Conservation (phyloP, 2,888 invertebrate species). For the Hypena proboscidalis region DNA sequence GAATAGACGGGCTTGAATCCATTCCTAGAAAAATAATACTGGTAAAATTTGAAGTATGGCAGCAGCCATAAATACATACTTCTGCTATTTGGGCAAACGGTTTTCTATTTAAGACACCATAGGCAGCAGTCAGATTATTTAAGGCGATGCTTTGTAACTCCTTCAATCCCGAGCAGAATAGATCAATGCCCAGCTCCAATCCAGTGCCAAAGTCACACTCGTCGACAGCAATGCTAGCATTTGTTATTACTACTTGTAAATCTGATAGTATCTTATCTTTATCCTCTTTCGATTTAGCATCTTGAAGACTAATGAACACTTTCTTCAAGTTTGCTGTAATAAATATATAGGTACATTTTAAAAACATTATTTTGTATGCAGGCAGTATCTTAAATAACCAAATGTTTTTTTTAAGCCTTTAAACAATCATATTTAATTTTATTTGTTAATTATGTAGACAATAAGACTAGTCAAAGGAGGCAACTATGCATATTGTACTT, state of each 20-base stretch:
- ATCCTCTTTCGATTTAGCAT: slow-evolving; percentile 84
- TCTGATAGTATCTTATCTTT: slow-evolving; percentile 87
- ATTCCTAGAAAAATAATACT: no score
- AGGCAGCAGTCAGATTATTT: slow-evolving; percentile 89
- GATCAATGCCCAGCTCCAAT: slow-evolving; percentile 93
- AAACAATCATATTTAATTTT: no score
- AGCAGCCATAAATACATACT: slow-evolving; percentile 70
- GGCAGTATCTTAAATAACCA: no score
- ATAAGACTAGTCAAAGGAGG: no score
- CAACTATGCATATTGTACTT: no score
- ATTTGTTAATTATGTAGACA: no score
- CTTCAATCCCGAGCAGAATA: slow-evolving; percentile 91
- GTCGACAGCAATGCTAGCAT: slow-evolving; percentile 95
- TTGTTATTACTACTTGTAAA: slow-evolving; percentile 92
- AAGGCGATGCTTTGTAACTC: slow-evolving; percentile 88
- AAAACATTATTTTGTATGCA: no score
- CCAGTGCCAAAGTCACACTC: slow-evolving; percentile 98
- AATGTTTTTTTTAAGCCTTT: no score
- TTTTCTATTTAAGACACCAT: slow-evolving; percentile 89
- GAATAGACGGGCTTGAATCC: no score
- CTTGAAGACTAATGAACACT: slow-evolving; percentile 87
- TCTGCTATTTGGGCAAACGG: slow-evolving; percentile 90
- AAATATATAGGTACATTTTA: background rate
- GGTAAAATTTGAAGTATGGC: no score
- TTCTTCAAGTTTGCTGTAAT: slow-evolving; percentile 87